Conservation (phyloP, 2,113 vertebrate genomes). For the Hydrolagus affinis region DNA sequence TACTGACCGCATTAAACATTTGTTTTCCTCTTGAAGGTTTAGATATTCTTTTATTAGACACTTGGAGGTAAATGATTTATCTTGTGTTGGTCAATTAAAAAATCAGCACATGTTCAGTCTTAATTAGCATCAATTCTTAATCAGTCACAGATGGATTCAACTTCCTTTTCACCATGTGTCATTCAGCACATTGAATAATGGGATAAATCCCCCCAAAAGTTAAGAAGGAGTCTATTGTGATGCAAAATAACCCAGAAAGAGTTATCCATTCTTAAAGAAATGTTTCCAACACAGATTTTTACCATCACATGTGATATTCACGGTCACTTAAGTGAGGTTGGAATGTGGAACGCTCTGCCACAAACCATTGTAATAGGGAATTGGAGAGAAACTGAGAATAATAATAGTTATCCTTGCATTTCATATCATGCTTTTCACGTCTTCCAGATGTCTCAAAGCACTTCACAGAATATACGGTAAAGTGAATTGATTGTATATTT, state of each 20-base stretch:
- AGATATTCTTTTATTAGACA: not conserved
- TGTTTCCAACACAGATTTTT: not conserved
- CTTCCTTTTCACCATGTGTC: not conserved
- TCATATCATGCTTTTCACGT: no score
- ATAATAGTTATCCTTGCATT: no score
- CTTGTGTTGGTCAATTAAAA: not conserved
- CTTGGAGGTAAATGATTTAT: not conserved
- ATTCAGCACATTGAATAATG: not conserved
- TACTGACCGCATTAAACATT: not conserved
- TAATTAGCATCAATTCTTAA: not conserved
- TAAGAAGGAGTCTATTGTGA: not conserved
- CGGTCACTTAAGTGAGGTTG: not conserved
- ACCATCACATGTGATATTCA: not conserved
- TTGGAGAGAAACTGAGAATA: no score
- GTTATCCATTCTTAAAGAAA: not conserved
- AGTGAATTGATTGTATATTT: no score
- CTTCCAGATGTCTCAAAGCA: no score
- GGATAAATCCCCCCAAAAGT: not conserved
- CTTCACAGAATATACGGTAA: no score
- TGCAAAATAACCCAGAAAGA: not conserved
- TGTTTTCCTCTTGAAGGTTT: not conserved
- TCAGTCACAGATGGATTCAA: not conserved
- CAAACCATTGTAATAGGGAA: no score
- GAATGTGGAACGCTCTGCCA: no score
- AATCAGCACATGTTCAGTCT: not conserved